Evolutionary conservation across 1,140 invertebrate species (phyloP), one percentile per base, ranked within the genome.

Genomic region (Zaprionus taronus): DNA sequence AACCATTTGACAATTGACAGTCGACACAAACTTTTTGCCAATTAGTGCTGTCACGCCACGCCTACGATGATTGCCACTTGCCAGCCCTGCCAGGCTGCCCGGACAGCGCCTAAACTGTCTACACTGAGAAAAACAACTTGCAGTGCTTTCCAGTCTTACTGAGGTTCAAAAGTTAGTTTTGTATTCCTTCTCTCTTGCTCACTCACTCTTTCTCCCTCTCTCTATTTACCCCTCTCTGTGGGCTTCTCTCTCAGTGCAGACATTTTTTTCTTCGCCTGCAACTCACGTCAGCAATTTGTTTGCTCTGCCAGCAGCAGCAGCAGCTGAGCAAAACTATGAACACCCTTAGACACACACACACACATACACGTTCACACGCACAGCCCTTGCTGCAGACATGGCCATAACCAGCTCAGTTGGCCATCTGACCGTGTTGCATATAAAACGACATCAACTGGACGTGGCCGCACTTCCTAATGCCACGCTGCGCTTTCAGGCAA

Each of bases 1-100:
- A 20, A 47, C n/a, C 65, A 66, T 74, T 77, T 82, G 67, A 79
- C 83, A 86, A 86, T 86, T 87, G 83, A 81, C 84, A 89, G 78
- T 89, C 87, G 67, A 67, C 71, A 69, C 64, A 68, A 56, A 87
- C 78, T 67, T 83, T 81, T 78, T 36, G 31, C 85, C 81, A 89
- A 89, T 90, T 89, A 89, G 81, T 66, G 55, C 44, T 61, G 38
- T 55, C 61, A 55, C 17, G 71, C 17, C 57, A 63, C 62, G 36
- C 69, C 36, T 41, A 41, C 55, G 34, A 31, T n/a, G 36, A 17
- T 41, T 28, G 22, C 26, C 11, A 41, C 38, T 41, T 26, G 24
- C 20, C 20, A 31, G 28, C 0, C 34, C 12, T 11, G 5, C 1
- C 9, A 36, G 24, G 7, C 44, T 51, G 28, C 6, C 7, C 28